Base-by-base conservation (phyloP, 64 coral and sea anemone species). In the Pachyseris speciosa region DNA sequence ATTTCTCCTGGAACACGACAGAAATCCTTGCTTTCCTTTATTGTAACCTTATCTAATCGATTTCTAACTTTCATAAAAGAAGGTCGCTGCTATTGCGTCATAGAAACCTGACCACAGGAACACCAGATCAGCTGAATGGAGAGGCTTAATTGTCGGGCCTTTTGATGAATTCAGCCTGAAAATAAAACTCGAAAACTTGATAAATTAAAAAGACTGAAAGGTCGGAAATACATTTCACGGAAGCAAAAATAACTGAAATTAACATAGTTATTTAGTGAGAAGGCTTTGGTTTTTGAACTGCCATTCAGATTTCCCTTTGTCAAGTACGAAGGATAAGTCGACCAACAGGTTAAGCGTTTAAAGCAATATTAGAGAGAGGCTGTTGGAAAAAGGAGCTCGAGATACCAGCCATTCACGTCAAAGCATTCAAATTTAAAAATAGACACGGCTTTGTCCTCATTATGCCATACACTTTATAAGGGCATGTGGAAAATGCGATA, bases 151-250 rank as follows among this genome's bases (percentile, higher is more conserved):
- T 20, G 75, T 78, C 75, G 75, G 76, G 20, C 36, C 76, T 24
- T 61, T 39, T 80, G 50, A 61, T 60, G 28, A 19, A 80, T 61
- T 61, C 61, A 59, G 33, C 37, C 38, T 55, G 29, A 30, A 78
- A 78, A 51, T 20, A 78, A 78, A 78, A 36, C 74, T 78, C 74
- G 7, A 30, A 50, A 36, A 53, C 26, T 33, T 34, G 29, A 48
- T 75, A 49, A 51, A 55, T 55, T 55, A 55, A 16, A 78, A 25
- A 55, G n/a, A 29, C 28, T 11, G 9, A 76, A 12, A 31, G 45
- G 24, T 49, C 41, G 15, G 19, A 31, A 33, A 52, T 78, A 20
- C 47, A 78, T 30, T 30, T 9, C 15, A 75, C 74, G 74, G 74
- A 53, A 53, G 45, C 26, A 67, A 13, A 67, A 33, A 67, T 33